Evolutionary conservation across 2,113 vertebrate genomes (phyloP).

Genomic region (Mohoua ochrocephala): DNA sequence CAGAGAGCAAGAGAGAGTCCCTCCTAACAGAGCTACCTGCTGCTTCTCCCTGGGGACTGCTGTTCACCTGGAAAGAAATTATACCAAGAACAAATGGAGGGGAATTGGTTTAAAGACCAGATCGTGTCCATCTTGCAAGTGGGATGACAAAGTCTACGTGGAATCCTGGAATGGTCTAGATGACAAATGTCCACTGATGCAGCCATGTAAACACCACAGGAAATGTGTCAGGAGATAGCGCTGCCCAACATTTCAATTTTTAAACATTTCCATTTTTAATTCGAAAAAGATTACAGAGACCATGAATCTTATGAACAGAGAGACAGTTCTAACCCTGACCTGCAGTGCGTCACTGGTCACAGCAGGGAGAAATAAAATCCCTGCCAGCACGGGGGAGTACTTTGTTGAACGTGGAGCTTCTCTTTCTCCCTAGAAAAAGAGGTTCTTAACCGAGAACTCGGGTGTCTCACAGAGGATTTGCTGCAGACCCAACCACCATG

Average conservation of each 20-base stretch:
- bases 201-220: background rate
- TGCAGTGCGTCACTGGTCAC: background rate
- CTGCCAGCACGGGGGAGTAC: background rate
- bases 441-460: background rate
- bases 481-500: background rate
- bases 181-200: background rate
- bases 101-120: background rate
- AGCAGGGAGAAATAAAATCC: background rate
- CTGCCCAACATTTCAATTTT: background rate
- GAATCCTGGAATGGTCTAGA: constrained; percentile 3
- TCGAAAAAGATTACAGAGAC: background rate
- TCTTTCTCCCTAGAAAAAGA: background rate
- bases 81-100: background rate
- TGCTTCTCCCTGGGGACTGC: background rate
- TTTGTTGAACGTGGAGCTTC: background rate
- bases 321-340: background rate
- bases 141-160: background rate
- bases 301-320: background rate
- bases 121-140: background rate
- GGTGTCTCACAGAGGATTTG: constrained; percentile 1
- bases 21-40: background rate
- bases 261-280: constrained; percentile 26
- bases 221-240: constrained; percentile 15
- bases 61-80: background rate
- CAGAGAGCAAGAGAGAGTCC: background rate